Conservation (phyloP, 1,140 invertebrate species). For the Goniozus legneri region DNA sequence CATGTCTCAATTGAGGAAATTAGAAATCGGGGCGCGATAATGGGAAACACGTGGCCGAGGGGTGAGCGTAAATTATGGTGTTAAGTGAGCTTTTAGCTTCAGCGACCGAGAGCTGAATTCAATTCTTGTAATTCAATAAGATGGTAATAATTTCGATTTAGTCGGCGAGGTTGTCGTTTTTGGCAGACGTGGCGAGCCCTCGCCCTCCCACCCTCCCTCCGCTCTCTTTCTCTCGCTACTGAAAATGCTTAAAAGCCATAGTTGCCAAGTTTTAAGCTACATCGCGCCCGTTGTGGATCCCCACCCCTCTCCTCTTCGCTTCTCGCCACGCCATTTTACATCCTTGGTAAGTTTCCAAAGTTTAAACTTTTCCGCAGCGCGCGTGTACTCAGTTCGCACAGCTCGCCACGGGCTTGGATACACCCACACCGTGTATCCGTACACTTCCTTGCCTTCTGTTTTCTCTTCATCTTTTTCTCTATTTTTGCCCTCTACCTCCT, state of each 20-base stretch:
- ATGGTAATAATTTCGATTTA: too few species aligned
- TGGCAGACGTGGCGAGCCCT: too few species aligned
- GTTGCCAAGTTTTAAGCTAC: slow-evolving; percentile 32
- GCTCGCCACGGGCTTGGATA: not conserved
- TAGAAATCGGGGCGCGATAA: too few species aligned
- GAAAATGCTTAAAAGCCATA: slow-evolving; percentile 28
- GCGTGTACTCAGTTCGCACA: slow-evolving; percentile 10
- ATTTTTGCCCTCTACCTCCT: not conserved
- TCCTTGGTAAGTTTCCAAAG: slow-evolving; percentile 33
- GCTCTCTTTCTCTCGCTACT: too few species aligned
- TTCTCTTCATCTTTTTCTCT: slow-evolving; percentile 2
- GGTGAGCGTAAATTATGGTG: too few species aligned
- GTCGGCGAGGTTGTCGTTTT: too few species aligned
- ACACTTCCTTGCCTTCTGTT: not conserved
- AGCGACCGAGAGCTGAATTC: too few species aligned
- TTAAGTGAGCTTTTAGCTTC: too few species aligned
- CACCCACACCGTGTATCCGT: not conserved
- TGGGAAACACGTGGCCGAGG: too few species aligned
- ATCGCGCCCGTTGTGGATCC: slow-evolving; percentile 10
- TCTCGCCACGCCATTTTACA: slow-evolving; percentile 7
- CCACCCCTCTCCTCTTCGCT: slow-evolving; percentile 2
- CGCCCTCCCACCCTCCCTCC: too few species aligned
- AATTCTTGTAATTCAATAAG: too few species aligned
- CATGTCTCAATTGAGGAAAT: too few species aligned
- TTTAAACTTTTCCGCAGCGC: slow-evolving; percentile 21